Evolutionary conservation across 1,140 invertebrate genomes (phyloP).

Genomic region (Drosophila chauvacae): DNA sequence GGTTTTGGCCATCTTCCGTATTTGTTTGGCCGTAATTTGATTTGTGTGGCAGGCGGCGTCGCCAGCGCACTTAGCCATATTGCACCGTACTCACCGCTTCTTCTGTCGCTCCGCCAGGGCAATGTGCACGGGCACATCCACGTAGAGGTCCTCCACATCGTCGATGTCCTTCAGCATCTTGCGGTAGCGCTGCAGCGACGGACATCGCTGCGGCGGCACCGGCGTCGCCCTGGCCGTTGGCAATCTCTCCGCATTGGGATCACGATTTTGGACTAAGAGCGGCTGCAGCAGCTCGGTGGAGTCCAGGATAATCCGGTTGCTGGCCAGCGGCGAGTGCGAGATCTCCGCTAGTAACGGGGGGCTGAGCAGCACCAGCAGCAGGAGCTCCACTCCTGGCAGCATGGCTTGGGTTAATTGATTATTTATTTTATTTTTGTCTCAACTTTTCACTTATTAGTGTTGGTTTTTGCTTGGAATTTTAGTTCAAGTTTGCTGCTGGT

Average conservation of each 20-base stretch:
- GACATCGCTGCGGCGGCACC: constrained; percentile 42
- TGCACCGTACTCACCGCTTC: constrained; percentile 73
- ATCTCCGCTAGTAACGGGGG: constrained; percentile 55
- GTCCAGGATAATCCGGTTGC: constrained; percentile 57
- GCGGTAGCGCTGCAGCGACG: constrained; percentile 59
- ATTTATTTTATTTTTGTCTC: neutral
- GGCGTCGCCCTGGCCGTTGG: constrained; percentile 21
- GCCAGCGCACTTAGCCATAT: constrained; percentile 75
- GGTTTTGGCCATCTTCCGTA: constrained; percentile 47
- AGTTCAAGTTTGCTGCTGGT: neutral
- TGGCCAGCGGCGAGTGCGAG: constrained; percentile 53
- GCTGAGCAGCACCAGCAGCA: constrained; percentile 43
- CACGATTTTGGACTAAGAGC: neutral
- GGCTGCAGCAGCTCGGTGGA: constrained; percentile 20
- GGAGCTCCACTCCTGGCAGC: constrained; percentile 43
- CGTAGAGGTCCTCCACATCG: constrained; percentile 80
- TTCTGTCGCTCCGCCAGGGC: constrained; percentile 72
- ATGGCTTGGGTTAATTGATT: constrained; percentile 1
- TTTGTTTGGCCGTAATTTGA: constrained; percentile 78
- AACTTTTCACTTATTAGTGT: constrained; percentile 8
- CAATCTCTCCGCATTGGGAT: neutral
- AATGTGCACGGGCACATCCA: constrained; percentile 78
- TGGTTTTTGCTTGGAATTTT: neutral
- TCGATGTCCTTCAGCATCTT: constrained; percentile 74
- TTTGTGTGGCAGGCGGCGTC: constrained; percentile 75